phyloP scores from a whole-genome alignment of 2,888 invertebrate species.

The Amiota minor region DNA sequence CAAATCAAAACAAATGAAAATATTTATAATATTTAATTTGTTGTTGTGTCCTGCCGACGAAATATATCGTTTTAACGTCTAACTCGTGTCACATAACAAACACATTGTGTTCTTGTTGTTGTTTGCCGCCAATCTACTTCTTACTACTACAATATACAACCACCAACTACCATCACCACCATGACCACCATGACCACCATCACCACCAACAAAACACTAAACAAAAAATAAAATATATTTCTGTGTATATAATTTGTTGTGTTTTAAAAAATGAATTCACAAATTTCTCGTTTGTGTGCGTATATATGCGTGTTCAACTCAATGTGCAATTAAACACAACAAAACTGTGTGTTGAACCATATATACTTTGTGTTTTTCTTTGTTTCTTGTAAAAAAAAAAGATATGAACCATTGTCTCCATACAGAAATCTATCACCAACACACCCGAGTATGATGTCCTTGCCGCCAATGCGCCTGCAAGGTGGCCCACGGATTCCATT shows the following conservation, averaged over 20 bases:
- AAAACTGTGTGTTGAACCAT: slow-evolving; percentile 9
- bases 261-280: too few species aligned
- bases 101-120: slow-evolving; percentile 44
- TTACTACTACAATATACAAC: slow-evolving; percentile 26
- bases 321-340: slow-evolving; percentile 20
- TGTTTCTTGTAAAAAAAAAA: slow-evolving; percentile 50
- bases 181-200: slow-evolving; percentile 29
- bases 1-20: neutral
- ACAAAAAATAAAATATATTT: slow-evolving; percentile 20
- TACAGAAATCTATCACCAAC: slow-evolving; percentile 78
- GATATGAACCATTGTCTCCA: slow-evolving; percentile 72
- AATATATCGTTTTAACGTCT: too few species aligned
- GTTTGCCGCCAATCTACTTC: slow-evolving; percentile 34
- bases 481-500: slow-evolving; percentile 74
- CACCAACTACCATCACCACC: slow-evolving; percentile 30
- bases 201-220: slow-evolving; percentile 33
- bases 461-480: slow-evolving; percentile 78
- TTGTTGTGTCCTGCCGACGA: too few species aligned
- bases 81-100: neutral
- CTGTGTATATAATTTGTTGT: too few species aligned
- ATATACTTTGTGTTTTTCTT: slow-evolving; percentile 26
- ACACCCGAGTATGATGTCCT: slow-evolving; percentile 82
- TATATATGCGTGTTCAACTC: neutral
- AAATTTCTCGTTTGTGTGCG: neutral
- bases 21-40: too few species aligned